Conservation (phyloP, 1,140 invertebrate genomes). For the Drosophila nikananu region DNA sequence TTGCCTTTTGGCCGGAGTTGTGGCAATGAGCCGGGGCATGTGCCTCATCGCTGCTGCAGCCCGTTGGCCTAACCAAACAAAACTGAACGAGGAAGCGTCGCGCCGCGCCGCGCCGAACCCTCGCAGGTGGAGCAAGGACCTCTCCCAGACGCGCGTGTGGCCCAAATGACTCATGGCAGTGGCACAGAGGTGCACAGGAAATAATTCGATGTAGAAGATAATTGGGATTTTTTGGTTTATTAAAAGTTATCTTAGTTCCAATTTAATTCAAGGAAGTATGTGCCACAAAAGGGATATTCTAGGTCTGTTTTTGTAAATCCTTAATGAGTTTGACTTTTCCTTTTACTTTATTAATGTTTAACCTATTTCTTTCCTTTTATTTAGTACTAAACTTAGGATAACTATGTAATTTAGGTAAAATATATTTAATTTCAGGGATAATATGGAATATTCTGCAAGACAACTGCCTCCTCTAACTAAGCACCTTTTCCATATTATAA, state of each 20-base stretch:
- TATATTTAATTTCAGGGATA: not conserved
- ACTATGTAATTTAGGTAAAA: not conserved
- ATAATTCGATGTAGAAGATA: not conserved
- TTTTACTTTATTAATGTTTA: not conserved
- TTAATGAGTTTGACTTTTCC: not conserved
- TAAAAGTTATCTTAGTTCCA: not conserved
- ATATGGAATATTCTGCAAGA: not conserved
- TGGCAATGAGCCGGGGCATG: conserved; percentile 22
- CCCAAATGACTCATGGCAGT: conserved; percentile 65
- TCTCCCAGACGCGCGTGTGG: conserved; percentile 19
- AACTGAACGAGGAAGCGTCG: conserved; percentile 65
- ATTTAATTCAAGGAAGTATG: not conserved
- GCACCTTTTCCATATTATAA: not conserved
- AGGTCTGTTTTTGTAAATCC: too few relatives aligned
- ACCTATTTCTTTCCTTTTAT: not conserved
- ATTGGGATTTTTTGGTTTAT: not conserved
- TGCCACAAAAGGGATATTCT: not conserved
- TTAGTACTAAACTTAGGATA: not conserved
- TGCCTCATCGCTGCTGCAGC: conserved; percentile 65
- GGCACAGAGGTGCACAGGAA: conserved; percentile 30
- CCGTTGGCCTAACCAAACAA: conserved; percentile 72
- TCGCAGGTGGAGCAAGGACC: conserved; percentile 66
- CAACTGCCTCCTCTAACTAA: too few relatives aligned
- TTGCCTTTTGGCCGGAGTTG: conserved; percentile 19
- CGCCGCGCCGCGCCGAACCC: conserved; percentile 28